Evolutionary conservation across 1,140 invertebrate species (phyloP).

Genomic region (Apis dorsata): DNA sequence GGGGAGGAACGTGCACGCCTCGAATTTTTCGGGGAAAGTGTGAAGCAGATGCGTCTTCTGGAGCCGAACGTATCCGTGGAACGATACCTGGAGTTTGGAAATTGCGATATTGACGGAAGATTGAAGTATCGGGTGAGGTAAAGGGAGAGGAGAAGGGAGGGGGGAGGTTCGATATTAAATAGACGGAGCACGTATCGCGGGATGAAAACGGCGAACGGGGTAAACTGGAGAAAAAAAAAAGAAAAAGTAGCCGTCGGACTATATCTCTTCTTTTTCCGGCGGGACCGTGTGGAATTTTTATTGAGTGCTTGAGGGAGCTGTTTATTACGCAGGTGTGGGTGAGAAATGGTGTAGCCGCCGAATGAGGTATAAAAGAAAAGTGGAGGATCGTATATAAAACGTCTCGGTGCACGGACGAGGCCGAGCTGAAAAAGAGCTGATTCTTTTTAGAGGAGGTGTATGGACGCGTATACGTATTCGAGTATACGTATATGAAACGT

Average conservation of each 20-base stretch:
- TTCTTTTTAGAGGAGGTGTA: conserved; percentile 28
- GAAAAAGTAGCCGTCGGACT: not conserved
- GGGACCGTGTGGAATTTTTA: conserved; percentile 55
- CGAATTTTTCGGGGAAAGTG: not conserved
- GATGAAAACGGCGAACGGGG: not conserved
- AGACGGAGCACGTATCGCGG: conserved; percentile 13
- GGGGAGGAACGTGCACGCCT: not conserved
- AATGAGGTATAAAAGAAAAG: conserved; percentile 58
- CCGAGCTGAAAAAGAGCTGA: conserved; percentile 43
- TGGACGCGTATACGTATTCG: not conserved
- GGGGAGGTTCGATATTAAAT: not conserved
- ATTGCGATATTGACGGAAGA: not conserved
- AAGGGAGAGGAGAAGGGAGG: no score
- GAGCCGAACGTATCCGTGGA: not conserved
- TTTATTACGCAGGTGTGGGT: conserved; percentile 61
- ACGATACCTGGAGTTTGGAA: not conserved
- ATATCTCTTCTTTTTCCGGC: conserved; percentile 12
- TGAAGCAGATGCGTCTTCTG: not conserved
- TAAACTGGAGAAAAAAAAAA: not conserved
- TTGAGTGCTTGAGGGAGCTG: conserved; percentile 48
- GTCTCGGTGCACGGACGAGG: conserved; percentile 28
- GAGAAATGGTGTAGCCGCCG: conserved; percentile 56
- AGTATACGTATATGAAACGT: not conserved
- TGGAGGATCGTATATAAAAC: conserved; percentile 59
- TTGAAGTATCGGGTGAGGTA: not conserved